Evolutionary conservation across 2,888 invertebrate genomes (phyloP), one percentile per base, ranked within the genome.

Genomic region (Agonopterix heracliana): DNA sequence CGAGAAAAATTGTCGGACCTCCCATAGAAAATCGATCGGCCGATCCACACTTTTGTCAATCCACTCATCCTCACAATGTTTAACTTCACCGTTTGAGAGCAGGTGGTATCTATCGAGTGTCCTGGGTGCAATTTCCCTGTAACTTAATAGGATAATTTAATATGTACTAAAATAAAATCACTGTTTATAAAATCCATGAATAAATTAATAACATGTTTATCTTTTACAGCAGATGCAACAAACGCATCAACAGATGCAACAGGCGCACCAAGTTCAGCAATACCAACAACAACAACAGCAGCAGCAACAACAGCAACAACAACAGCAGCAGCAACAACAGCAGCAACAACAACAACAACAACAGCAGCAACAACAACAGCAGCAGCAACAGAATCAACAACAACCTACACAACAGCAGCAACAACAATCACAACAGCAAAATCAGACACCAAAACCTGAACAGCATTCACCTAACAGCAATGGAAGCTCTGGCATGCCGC

Each of bases 391-490:
- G 1, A 74, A 76, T 44, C 71, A 74, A 47, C 77, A 70, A 56
- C 87, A 71, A 56, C 89, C 77, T 53, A 88, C 78, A 58, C 89
- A 78, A 54, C 89, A 81, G 13, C 82, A 78, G 17, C 81, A 79
- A 47, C 78, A 73, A 43, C 69, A 67, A 48, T 74, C 69, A 49
- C 74, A 71, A 55, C 57, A 64, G 45, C 75, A 75, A 51, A 77
- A 74, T 65, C 66, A 74, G 65, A 51, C 62, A 48, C 47, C 64
- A 34, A 89, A 87, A 64, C 75, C 78, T 60, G 90, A 90, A 54
- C 90, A 87, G 54, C 89, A 88, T 51, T 76, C 88, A 11, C 71
- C 83, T n/a, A 82, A 77, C 55, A 79, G 68, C 58, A 87, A 81
- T 70, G 81, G 81, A 53, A 82, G 71, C 59, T 68, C 83, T 51